phyloP scores from a whole-genome alignment of 2,113 vertebrate genomes.

The Mus pahari region DNA sequence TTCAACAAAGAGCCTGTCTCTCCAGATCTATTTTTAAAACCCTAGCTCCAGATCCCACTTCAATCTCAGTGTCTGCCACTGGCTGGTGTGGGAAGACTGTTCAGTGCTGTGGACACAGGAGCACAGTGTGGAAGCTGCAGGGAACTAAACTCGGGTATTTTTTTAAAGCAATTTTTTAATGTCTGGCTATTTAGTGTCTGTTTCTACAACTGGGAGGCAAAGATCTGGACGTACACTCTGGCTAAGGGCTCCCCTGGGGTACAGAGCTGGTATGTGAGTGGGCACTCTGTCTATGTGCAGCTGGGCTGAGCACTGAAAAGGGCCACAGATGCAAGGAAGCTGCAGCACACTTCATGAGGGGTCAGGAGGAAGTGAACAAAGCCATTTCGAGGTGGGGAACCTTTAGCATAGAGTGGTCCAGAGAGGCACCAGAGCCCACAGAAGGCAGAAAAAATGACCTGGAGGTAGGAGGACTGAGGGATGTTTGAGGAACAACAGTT shows the following conservation, averaged over 20 bases:
- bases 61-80: slow-evolving; percentile 51
- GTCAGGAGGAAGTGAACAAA: not conserved
- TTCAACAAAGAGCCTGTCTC: slow-evolving; percentile 56
- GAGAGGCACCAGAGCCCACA: not conserved
- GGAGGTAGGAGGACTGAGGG: not conserved
- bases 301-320: not conserved
- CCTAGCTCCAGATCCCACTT: slow-evolving; percentile 60
- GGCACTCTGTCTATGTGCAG: not conserved
- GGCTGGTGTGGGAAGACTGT: slow-evolving; percentile 66
- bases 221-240: not conserved
- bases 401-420: not conserved
- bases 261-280: not conserved
- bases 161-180: not conserved
- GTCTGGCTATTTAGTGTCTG: slow-evolving; percentile 8
- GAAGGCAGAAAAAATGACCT: not conserved
- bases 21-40: slow-evolving; percentile 55
- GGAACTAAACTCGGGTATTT: slow-evolving; percentile 1
- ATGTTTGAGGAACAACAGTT: too few relatives aligned
- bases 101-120: slow-evolving; percentile 46
- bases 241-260: not conserved
- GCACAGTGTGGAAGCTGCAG: not conserved
- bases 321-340: not conserved
- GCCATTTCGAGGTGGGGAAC: not conserved
- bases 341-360: not conserved
- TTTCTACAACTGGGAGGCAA: not conserved